phyloP scores from a whole-genome alignment of 2,113 vertebrate species.

The Connochaetes taurinus region DNA sequence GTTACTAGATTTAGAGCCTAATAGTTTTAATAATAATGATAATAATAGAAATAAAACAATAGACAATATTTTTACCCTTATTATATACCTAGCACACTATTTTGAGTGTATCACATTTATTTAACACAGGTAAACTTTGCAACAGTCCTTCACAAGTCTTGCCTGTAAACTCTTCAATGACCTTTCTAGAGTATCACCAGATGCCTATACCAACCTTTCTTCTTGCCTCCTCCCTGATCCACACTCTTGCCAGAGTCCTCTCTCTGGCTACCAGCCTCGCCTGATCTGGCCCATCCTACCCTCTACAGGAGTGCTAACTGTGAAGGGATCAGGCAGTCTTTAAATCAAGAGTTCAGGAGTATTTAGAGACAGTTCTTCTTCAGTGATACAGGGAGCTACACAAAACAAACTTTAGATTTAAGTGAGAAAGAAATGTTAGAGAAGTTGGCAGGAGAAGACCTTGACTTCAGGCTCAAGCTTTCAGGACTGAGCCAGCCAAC shows the following conservation, averaged over 20 bases:
- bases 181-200: background rate
- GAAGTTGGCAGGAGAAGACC: background rate
- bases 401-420: slow-evolving; percentile 6
- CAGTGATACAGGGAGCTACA: background rate
- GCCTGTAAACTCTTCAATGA: background rate
- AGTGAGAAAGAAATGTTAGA: background rate
- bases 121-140: background rate
- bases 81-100: background rate
- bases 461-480: background rate
- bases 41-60: background rate
- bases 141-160: background rate
- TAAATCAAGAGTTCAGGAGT: background rate
- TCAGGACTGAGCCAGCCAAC: background rate
- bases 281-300: background rate
- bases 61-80: background rate
- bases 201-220: background rate
- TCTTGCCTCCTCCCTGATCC: background rate
- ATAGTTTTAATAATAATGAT: background rate
- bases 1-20: background rate
- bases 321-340: background rate
- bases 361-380: background rate
- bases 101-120: background rate
- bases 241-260: background rate
- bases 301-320: background rate
- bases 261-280: background rate